Base-by-base conservation (phyloP, 2,888 invertebrate genomes). In the Epistrophe grossulariae region DNA sequence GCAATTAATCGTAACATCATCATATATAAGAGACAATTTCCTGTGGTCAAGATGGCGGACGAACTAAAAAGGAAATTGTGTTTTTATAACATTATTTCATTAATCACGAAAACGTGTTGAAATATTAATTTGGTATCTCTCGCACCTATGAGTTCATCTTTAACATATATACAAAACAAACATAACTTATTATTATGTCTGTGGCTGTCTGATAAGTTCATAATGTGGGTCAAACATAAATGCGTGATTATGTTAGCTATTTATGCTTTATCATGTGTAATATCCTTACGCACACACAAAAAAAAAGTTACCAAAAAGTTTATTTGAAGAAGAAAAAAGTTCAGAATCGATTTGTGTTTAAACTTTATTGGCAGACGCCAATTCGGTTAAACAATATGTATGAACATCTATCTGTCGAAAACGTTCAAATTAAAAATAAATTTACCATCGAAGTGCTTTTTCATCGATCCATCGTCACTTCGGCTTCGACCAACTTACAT, bases 21-120 rank as follows among this genome's bases (percentile, higher is more conserved):
- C n/a, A n/a, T n/a, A n/a, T 19, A 28, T 35, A 66, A 48, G 19
- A 38, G 50, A 38, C 19, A 19, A 50, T 68, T 68, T 68, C 50
- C 68, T 68, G 68, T 50, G 50, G 68, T 17, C 68, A 68, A 68
- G 13, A 68, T 11, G 50, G 19, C 15, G 19, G 35, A 68, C 68
- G 35, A 19, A 17, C 5, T 7, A 15, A 13, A 15, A 13, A 35
- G 35, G 15, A 68, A 68, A 68, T 68, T 35, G 28, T 68, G 50
- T 68, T 38, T 38, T 17, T 48, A 35, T 38, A 15, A 19, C 17
- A 68, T 68, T 19, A 68, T 7, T 50, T 17, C 15, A 68, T 68
- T 68, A 50, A 68, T 50, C 50, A 68, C 8, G 15, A 19, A 66
- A 31, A 35, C 64, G 17, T 50, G 66, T 35, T 28, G 7, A 45